Evolutionary conservation across 2,888 invertebrate species (phyloP), one percentile per base, ranked within the genome.

Genomic region (Oscheius sp.): DNA sequence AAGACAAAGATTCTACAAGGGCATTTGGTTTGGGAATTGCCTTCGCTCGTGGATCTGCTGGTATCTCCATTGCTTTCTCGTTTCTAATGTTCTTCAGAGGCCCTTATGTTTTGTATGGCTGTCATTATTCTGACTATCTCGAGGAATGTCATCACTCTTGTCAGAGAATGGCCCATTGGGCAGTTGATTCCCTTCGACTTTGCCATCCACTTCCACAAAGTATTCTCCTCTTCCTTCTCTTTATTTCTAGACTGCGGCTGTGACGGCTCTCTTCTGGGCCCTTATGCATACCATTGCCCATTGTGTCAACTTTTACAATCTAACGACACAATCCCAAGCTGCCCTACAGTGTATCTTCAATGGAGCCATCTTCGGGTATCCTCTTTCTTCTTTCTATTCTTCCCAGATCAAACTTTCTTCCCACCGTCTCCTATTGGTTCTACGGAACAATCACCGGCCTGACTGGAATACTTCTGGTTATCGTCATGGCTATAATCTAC

Each of bases 1-100:
- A 96, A 85, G 95, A 95, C 87, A 92, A 94, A 26, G 95, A 96
- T 87, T 88, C 95, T 77, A 89, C 95, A 0, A 94, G 95, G 85
- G 95, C 95, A 47, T 95, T 96, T 95, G 95, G 95, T 1, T 94
- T 94, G 1, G 95, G 95, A 0, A 95, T 95, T 59, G 94, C 95
- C 5, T 93, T 95, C 78, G 95, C 95, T 0, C 89, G 95, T 86
- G 95, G 62, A 67, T 71, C 67, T 50, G 72, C 49, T 24, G 71
- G 59, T 67, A 56, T 6, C 70, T 66, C 17, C n/a, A 20, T 8
- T 4, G 2, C 12, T 2, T 49, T 14, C 38, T 36, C 14, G 14
- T n/a, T 9, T 49, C 8, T 17, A 3, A 14, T 4, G 14, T 36
- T 36, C 20, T 12, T 95, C 95, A 0, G 95, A 94, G 0, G 93